Conservation (phyloP, 1,140 invertebrate species). For the Drosophila pruinosa region DNA sequence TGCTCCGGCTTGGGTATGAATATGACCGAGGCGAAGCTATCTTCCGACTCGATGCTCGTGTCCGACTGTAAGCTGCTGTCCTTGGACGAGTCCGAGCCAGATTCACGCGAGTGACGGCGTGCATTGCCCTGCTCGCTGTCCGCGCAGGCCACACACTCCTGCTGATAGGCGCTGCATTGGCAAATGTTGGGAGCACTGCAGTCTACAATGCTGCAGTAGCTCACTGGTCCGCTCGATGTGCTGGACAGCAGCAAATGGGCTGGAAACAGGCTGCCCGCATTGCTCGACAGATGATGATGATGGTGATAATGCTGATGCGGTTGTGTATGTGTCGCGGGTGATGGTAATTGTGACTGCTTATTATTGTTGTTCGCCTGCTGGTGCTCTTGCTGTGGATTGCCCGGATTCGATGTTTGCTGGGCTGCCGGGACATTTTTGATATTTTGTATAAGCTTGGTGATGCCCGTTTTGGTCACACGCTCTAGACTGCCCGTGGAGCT, state of each 20-base stretch:
- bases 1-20: slow-evolving; percentile 89
- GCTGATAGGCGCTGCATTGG: slow-evolving; percentile 75
- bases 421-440: slow-evolving; percentile 85
- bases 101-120: slow-evolving; percentile 88
- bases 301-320: slow-evolving; percentile 64
- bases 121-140: slow-evolving; percentile 53
- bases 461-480: slow-evolving; percentile 89
- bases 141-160: slow-evolving; percentile 62
- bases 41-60: slow-evolving; percentile 95
- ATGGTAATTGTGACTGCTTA: slow-evolving; percentile 5
- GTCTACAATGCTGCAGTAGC: slow-evolving; percentile 69
- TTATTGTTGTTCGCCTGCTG: slow-evolving; percentile 16
- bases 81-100: slow-evolving; percentile 95
- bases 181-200: slow-evolving; percentile 59
- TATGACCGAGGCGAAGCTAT: slow-evolving; percentile 95
- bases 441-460: slow-evolving; percentile 90
- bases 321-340: slow-evolving; percentile 44
- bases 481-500: slow-evolving; percentile 91
- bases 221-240: slow-evolving; percentile 51
- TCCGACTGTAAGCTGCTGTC: slow-evolving; percentile 96
- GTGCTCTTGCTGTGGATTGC: slow-evolving; percentile 10
- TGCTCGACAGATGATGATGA: slow-evolving; percentile 42
- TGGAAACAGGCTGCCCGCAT: not conserved
- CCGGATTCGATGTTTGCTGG: not conserved
- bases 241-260: slow-evolving; percentile 14